Base-by-base conservation (phyloP, 1,140 invertebrate species). In the Cherax destructor region DNA sequence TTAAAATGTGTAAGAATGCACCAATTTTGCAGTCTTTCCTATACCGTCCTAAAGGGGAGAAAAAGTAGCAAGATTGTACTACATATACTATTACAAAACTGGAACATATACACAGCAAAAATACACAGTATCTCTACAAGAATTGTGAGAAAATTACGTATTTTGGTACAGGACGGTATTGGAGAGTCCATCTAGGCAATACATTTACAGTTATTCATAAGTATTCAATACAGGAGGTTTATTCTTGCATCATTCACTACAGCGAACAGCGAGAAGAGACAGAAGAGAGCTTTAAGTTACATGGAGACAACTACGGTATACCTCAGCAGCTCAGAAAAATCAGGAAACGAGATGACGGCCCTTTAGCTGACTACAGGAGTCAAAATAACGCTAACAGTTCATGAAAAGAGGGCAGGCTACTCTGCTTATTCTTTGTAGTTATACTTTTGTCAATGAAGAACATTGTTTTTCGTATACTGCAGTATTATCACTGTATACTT, bases 401-500 rank as follows among this genome's bases (percentile, higher is more conserved):
- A 91, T 91, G 86, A 90, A 93, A 93, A 93, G 81, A 90, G 91
- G 91, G 89, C 86, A 87, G 92, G 89, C 85, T 88, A 79, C 86
- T 84, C 88, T 85, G 78, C 91, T 87, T 92, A 84, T 92, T 92
- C 85, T 91, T 92, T 91, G 91, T 92, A 92, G 92, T 92, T 91
- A 91, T 88, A 92, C 83, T 88, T 93, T 93, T 93, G 91, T 93
- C 91, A 93, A 92, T 93, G 91, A 86, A 91, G 90, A 93, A 93
- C 91, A 91, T 91, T 91, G 91, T 91, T 92, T 89, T 91, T 92
- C 91, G 92, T 93, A 93, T 93, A 92, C 92, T 92, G 88, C 86
- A 92, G 92, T 91, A 92, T 91, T 93, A 93, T 93, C 92, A 93
- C 92, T 93, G 92, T 93, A 93, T 93, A 93, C 92, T 93, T 93